Base-by-base conservation (phyloP, 2,113 vertebrate genomes). In the Pica pica region DNA sequence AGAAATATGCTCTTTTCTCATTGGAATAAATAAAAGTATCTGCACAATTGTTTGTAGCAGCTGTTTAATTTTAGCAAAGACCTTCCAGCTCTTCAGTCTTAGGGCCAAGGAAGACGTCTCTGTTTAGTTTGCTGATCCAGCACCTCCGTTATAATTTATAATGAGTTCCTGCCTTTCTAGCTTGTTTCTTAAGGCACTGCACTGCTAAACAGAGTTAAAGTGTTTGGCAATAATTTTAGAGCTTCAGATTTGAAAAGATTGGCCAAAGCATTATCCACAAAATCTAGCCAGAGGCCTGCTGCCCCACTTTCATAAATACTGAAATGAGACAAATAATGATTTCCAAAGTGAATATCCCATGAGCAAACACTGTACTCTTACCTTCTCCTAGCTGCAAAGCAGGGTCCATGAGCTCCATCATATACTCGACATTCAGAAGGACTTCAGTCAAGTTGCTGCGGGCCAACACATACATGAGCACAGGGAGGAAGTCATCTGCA, bases 331-430 rank as follows among this genome's bases (percentile, higher is more conserved):
- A 80, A 91, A 47, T 42, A 6, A 14, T 75, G 44, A 50, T 41
- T 70, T 64, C 31, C 30, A 22, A 47, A 81, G 68, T 16, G 13
- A 90, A 55, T 16, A 44, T 47, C 41, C 41, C 9, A 26, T 33
- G 31, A 75, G 26, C 17, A 80, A 69, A 11, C 46, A 30, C 42
- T 56, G 19, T 42, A 59, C 91, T 63, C 75, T 64, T 97, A 99
- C 99, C 99, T 98, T 99, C 99, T 83, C 99, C 99, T 16, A 99
- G 98, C 89, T 99, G 99, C 91, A 99, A 96, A 14, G 99, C 98
- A 4, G 99, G 99, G 81, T 99, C 99, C 99, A 99, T 99, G 93
- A 99, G 96, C 96, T 99, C 99, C 99, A 99, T 99, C 99, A 99
- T 99, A 76, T 99, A 99, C 81, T 99, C 99, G 68, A 99, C 99